Percentiles rank a stretch among this genome's conserved stretches.
These are phyloP conservation scores for Sinentomon sp. DNA, from an alignment of 2,888 invertebrate species.

Conservation along the genomic window DNA sequence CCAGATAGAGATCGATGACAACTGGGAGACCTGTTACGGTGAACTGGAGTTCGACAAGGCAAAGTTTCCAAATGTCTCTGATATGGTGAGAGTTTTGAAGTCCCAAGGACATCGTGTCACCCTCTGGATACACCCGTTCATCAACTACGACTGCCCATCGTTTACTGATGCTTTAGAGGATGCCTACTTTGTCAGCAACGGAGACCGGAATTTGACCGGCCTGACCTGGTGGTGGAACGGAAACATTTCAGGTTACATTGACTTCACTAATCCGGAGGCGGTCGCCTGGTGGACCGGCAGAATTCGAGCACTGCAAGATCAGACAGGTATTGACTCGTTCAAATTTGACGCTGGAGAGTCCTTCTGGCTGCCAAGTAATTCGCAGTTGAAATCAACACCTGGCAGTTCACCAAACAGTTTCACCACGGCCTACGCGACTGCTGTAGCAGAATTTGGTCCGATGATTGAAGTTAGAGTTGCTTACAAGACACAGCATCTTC, in stretches of 20 bases:
- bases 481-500: conserved; percentile 35
- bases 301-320: conserved; percentile 25
- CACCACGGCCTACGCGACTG: conserved; percentile 11
- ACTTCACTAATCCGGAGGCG: conserved; percentile 41
- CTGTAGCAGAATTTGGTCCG: conserved; percentile 23
- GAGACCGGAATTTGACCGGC: conserved; percentile 17
- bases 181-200: conserved; percentile 27
- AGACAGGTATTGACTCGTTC: conserved; percentile 38
- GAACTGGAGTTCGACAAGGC: conserved; percentile 37
- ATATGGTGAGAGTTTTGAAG: conserved; percentile 14
- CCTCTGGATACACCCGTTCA: conserved; percentile 65
- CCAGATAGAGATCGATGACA: conserved; percentile 66
- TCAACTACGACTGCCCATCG: conserved; percentile 37
- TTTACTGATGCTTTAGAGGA: conserved; percentile 28
- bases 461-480: conserved; percentile 43
- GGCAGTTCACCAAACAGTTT: conserved; percentile 13
- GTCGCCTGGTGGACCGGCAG: conserved; percentile 20
- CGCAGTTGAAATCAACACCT: no score
- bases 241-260: conserved; percentile 27
- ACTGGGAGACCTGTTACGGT: conserved; percentile 66
- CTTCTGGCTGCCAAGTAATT: conserved; percentile 32
- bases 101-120: conserved; percentile 38
- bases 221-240: conserved; percentile 26
- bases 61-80: no score
- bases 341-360: conserved; percentile 61